These are phyloP conservation scores for Darevskia nairensis DNA, from an alignment of 2,797 vertebrate species.

Conservation along the genomic window DNA sequence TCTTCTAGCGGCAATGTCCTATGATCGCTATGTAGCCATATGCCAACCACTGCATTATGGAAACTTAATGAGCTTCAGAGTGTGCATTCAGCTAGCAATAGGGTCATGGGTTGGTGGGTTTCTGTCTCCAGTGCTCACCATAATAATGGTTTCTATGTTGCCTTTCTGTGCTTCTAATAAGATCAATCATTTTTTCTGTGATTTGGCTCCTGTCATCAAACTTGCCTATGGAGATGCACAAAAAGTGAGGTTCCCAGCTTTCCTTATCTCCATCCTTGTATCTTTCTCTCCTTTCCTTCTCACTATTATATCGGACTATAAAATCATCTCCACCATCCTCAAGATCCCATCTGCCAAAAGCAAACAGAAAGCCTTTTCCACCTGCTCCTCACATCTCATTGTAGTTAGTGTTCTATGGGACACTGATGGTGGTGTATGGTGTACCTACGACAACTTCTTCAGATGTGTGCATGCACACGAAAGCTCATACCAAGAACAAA, in stretches of 20 bases:
- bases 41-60: conserved; percentile 40
- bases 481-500: too few species aligned
- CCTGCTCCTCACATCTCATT: conserved; percentile 39
- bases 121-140: conserved; percentile 50
- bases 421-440: conserved; percentile 41
- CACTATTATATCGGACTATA: conserved; percentile 57
- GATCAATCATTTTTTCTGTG: conserved; percentile 64
- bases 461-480: too few species aligned
- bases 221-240: conserved; percentile 59
- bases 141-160: conserved; percentile 53
- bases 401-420: conserved; percentile 33
- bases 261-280: conserved; percentile 55
- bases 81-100: conserved; percentile 52
- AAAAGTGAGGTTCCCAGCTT: conserved; percentile 50
- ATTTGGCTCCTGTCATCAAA: conserved; percentile 58
- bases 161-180: conserved; percentile 58
- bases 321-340: conserved; percentile 52
- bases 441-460: conserved; percentile 13
- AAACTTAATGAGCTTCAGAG: conserved; percentile 48
- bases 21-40: conserved; percentile 50
- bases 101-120: conserved; percentile 62
- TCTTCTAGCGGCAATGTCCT: conserved; percentile 64
- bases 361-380: conserved; percentile 44
- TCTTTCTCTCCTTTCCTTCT: conserved; percentile 53
- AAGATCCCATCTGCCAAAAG: conserved; percentile 38